A percentile compares a stretch with the other conserved stretches of the same genome.
Evolutionary conservation across 2,113 vertebrate genomes (phyloP).

Genomic region (Odocoileus virginianus): DNA sequence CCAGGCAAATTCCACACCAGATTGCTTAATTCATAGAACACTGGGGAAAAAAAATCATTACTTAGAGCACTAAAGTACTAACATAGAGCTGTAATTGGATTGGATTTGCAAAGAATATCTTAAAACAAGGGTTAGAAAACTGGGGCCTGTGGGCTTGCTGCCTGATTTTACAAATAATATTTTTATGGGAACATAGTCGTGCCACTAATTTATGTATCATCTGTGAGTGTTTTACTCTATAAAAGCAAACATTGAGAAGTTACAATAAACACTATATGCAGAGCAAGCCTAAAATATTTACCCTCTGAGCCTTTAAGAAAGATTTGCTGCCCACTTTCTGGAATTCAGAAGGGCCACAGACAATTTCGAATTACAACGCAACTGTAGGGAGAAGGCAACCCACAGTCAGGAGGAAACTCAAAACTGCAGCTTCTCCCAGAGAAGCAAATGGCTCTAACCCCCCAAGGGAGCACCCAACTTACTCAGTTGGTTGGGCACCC

Average conservation of each 20-base stretch:
- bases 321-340: neutral
- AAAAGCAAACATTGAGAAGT: neutral
- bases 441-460: neutral
- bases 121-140: neutral
- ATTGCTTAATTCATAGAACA: neutral
- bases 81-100: neutral
- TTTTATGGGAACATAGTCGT: neutral
- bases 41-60: neutral
- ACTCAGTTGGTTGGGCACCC: neutral
- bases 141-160: neutral
- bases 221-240: neutral
- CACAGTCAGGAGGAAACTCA: neutral
- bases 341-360: neutral
- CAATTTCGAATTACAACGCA: neutral
- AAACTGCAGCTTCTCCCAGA: neutral
- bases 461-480: rapidly evolving
- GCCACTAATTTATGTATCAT: neutral
- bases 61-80: neutral
- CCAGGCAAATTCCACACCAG: neutral
- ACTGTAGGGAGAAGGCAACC: neutral
- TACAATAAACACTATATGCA: neutral
- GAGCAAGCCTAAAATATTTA: no score
- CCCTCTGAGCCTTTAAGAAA: neutral
- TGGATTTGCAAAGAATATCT: neutral
- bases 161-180: neutral